These are phyloP conservation scores for Epizoanthus ramosus DNA, from an alignment of 92 coral and sea anemone genomes.

Conservation along the genomic window DNA sequence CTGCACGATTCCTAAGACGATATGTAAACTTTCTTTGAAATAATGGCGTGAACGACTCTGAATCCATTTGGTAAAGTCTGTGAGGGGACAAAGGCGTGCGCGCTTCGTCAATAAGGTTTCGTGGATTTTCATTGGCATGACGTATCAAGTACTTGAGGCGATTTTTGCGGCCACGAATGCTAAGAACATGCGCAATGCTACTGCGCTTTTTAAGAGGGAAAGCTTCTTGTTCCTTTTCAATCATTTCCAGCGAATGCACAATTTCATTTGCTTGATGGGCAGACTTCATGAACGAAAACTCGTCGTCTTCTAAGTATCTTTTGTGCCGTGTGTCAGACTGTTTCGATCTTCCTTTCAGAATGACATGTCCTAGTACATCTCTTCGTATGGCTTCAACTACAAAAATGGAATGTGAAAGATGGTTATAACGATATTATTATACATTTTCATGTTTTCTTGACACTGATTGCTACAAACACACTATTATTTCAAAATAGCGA, in stretches of 20 bases:
- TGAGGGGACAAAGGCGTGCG: slow-evolving; percentile 24
- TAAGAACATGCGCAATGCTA: slow-evolving; percentile 33
- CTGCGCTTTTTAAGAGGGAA: slow-evolving; percentile 28
- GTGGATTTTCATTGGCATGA: slow-evolving; percentile 1
- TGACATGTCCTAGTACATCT: background rate
- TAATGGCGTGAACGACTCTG: slow-evolving; percentile 29
- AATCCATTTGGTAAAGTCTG: slow-evolving; percentile 27
- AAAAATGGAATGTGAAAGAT: background rate
- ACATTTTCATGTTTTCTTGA: no score
- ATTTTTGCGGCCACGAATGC: background rate
- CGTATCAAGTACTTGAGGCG: background rate
- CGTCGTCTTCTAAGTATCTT: slow-evolving; percentile 28
- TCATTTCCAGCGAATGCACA: slow-evolving; percentile 65
- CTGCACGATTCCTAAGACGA: background rate
- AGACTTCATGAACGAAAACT: slow-evolving; percentile 31
- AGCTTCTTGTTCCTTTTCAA: slow-evolving; percentile 52
- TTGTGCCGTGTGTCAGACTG: background rate
- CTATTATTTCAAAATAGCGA: no score
- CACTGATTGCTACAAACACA: no score
- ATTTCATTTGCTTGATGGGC: slow-evolving; percentile 50
- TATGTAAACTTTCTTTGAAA: slow-evolving; percentile 9
- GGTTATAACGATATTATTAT: background rate
- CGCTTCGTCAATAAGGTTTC: background rate
- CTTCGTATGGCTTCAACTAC: slow-evolving; percentile 25
- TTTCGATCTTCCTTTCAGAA: background rate